Conservation (phyloP, 1,140 invertebrate genomes). For the Drosophila mauritiana region DNA sequence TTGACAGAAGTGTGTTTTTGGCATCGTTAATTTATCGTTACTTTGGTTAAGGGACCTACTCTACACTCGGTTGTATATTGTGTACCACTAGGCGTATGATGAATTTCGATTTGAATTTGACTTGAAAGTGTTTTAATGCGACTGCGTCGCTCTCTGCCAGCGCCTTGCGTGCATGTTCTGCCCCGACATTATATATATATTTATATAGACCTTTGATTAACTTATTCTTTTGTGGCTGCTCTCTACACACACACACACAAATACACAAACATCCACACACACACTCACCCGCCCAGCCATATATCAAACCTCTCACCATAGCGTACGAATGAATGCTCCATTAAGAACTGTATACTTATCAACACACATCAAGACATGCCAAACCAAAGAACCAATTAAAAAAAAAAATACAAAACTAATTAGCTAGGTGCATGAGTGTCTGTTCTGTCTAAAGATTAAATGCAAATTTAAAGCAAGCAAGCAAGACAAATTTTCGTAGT, state of each 20-base stretch:
- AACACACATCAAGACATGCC: conserved; percentile 19
- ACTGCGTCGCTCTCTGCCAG: conserved; percentile 61
- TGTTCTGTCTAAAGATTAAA: conserved; percentile 61
- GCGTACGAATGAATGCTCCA: conserved; percentile 66
- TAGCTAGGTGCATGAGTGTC: conserved; percentile 76
- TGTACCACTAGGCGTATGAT: conserved; percentile 78
- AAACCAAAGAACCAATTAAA: conserved; percentile 22
- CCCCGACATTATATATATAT: conserved; percentile 28
- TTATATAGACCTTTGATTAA: conserved; percentile 43
- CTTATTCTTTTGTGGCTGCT: conserved; percentile 48
- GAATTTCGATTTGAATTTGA: conserved; percentile 58
- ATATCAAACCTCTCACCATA: conserved; percentile 30
- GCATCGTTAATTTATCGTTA: conserved; percentile 54
- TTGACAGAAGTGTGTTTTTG: conserved; percentile 64
- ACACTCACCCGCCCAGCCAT: not conserved
- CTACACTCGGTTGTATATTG: conserved; percentile 56
- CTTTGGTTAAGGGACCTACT: conserved; percentile 61
- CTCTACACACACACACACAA: conserved; percentile 9
- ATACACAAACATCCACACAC: not conserved
- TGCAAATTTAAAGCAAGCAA: conserved; percentile 31
- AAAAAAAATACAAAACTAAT: conserved; percentile 47
- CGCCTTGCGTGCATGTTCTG: conserved; percentile 70
- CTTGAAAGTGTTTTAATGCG: conserved; percentile 51
- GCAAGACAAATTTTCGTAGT: conserved; percentile 48
- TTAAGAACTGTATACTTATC: conserved; percentile 42